A percentile compares a stretch with the other conserved stretches of the same genome.
Conservation (phyloP, 1,140 invertebrate species). For the Aphidius ervi region DNA sequence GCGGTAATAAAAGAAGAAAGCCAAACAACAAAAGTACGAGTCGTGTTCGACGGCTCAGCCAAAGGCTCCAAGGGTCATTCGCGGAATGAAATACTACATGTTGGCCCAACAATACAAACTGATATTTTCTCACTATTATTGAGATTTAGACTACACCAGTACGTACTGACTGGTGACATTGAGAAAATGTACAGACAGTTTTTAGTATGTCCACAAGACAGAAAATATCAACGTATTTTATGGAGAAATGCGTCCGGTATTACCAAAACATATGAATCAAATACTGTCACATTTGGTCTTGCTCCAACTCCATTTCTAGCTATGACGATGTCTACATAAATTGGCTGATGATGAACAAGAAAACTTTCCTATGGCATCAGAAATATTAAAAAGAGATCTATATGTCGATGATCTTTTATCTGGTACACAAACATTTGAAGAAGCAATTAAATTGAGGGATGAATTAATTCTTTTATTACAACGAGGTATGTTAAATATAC, state of each 20-base stretch:
- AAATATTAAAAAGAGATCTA: too few species aligned
- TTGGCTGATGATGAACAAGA: too few species aligned
- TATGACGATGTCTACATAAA: too few species aligned
- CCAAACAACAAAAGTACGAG: conserved; percentile 16
- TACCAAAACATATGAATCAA: conserved; percentile 28
- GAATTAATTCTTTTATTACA: conserved; percentile 33
- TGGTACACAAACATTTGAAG: too few species aligned
- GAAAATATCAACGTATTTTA: conserved; percentile 39
- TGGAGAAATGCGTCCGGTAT: too few species aligned
- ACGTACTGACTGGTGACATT: conserved; percentile 41
- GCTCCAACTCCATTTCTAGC: too few species aligned
- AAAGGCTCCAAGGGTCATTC: conserved; percentile 18
- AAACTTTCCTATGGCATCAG: too few species aligned
- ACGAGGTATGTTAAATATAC: conserved; percentile 34
- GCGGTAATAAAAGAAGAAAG: conserved; percentile 17
- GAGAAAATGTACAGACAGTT: conserved; percentile 46
- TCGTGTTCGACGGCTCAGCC: conserved; percentile 20
- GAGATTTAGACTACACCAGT: conserved; percentile 31
- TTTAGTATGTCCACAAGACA: conserved; percentile 30
- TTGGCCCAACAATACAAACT: conserved; percentile 32
- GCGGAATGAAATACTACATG: too few species aligned
- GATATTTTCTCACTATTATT: conserved; percentile 35
- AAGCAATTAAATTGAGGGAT: too few species aligned
- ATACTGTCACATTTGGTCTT: too few species aligned
- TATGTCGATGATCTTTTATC: too few species aligned